A percentile compares a stretch with the other conserved stretches of the same genome.
Conservation (phyloP, 2,797 vertebrate genomes). For the Semotilus atromaculatus region DNA sequence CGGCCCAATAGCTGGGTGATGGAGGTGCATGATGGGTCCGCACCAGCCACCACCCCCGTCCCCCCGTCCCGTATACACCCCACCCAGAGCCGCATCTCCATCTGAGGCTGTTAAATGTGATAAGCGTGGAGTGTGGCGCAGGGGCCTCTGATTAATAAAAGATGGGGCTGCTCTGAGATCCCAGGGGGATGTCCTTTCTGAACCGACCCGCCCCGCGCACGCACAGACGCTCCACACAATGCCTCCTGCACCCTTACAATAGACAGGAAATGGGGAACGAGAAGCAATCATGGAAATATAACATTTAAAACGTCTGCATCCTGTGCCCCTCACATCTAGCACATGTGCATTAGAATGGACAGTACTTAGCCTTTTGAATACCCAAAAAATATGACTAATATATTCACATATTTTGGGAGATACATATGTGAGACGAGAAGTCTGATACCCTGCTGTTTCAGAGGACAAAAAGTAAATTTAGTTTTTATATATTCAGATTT, state of each 20-base stretch:
- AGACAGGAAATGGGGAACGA: constrained; percentile 81
- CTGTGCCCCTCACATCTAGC: constrained; percentile 66
- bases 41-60: constrained; percentile 58
- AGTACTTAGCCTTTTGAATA: constrained; percentile 65
- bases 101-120: constrained; percentile 85
- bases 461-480: constrained; percentile 28
- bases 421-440: constrained; percentile 65
- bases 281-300: constrained; percentile 81
- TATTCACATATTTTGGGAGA: constrained; percentile 70
- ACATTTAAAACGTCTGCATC: constrained; percentile 72
- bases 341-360: constrained; percentile 72
- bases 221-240: constrained; percentile 73
- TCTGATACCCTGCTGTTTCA: constrained; percentile 65
- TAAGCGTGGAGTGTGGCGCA: constrained; percentile 81
- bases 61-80: constrained; percentile 40
- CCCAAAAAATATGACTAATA: constrained; percentile 64
- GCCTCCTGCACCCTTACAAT: constrained; percentile 76
- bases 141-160: constrained; percentile 86
- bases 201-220: constrained; percentile 68
- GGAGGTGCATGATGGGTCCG: constrained; percentile 78
- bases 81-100: constrained; percentile 66
- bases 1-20: constrained; percentile 80
- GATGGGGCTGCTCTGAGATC: constrained; percentile 80
- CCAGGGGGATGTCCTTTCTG: constrained; percentile 77
- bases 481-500: constrained; percentile 5